A percentile compares a stretch with the other conserved stretches of the same genome.
phyloP scores from a whole-genome alignment of 2,888 invertebrate genomes.

The Koerneria pararmatus region DNA sequence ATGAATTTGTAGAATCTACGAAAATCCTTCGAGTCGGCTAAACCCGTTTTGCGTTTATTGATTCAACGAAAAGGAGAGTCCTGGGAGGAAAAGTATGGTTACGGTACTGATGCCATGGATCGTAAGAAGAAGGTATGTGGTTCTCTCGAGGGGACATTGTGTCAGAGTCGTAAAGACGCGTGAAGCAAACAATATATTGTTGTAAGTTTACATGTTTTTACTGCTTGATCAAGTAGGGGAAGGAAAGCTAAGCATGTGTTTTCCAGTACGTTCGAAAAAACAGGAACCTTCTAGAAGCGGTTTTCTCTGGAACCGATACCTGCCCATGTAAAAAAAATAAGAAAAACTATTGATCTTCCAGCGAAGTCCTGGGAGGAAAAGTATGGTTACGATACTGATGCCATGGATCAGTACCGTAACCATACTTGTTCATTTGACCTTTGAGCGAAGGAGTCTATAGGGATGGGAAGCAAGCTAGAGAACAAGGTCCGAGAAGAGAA shows the following conservation, averaged over 20 bases:
- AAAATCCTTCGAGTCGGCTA: conserved; percentile 55
- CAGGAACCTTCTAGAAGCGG: too few relatives aligned
- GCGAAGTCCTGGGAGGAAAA: conserved; percentile 79
- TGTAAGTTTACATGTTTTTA: not conserved
- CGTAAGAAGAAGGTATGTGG: conserved; percentile 31
- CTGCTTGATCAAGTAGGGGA: not conserved
- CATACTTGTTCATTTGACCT: too few relatives aligned
- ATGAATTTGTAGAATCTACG: conserved; percentile 49
- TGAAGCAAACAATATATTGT: not conserved
- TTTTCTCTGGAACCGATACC: too few relatives aligned
- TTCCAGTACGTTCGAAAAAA: too few relatives aligned
- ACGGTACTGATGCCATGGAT: conserved; percentile 71
- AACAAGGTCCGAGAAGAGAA: too few relatives aligned
- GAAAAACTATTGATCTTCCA: too few relatives aligned
- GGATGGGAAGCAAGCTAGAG: too few relatives aligned
- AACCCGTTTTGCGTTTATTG: conserved; percentile 74
- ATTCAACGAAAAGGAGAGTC: conserved; percentile 82
- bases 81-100: conserved; percentile 86
- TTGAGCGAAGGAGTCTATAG: too few relatives aligned
- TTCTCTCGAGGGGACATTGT: too few relatives aligned
- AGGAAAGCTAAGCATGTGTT: conserved; percentile 10
- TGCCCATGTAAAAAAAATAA: too few relatives aligned
- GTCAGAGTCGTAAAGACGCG: not conserved
- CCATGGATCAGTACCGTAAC: too few relatives aligned
- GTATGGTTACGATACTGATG: conserved; percentile 82